A percentile compares a stretch with the other conserved stretches of the same genome.
These are phyloP conservation scores for Globia sparganii DNA, from an alignment of 2,888 invertebrate genomes.

Conservation along the genomic window DNA sequence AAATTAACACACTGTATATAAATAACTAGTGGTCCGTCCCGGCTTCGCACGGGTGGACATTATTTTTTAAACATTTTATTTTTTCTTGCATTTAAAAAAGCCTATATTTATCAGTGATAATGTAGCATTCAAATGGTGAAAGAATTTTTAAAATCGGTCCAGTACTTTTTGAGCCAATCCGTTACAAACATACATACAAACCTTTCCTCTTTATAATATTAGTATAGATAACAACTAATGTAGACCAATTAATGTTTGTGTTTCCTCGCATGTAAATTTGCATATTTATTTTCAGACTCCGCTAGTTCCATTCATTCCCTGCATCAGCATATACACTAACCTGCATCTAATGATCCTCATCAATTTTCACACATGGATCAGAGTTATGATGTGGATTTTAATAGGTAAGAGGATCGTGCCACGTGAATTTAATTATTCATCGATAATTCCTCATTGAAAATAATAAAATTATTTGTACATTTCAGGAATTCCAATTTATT, in stretches of 20 bases:
- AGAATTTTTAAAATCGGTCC: too few relatives aligned
- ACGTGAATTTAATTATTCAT: background rate
- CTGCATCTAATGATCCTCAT: conserved; percentile 96
- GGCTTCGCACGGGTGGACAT: too few relatives aligned
- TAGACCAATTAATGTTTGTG: background rate
- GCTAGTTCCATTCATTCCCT: conserved; percentile 95
- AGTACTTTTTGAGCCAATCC: too few relatives aligned
- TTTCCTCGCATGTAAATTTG: background rate
- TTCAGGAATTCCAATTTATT: conserved; percentile 85
- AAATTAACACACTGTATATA: background rate
- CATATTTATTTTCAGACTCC: conserved; percentile 92
- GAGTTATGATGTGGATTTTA: conserved; percentile 94
- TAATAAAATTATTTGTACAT: conserved; percentile 43
- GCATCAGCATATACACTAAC: conserved; percentile 95
- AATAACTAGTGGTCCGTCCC: too few relatives aligned
- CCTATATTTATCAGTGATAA: too few relatives aligned
- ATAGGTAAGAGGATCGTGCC: conserved; percentile 91
- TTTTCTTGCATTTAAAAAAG: too few relatives aligned
- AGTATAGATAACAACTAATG: background rate
- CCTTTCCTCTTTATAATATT: too few relatives aligned
- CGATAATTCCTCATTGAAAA: background rate
- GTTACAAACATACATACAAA: too few relatives aligned
- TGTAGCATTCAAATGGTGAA: too few relatives aligned
- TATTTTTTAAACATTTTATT: too few relatives aligned
- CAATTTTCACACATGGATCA: conserved; percentile 94